Evolutionary conservation across 1,140 invertebrate species (phyloP).

Genomic region (Anastatus disparis): DNA sequence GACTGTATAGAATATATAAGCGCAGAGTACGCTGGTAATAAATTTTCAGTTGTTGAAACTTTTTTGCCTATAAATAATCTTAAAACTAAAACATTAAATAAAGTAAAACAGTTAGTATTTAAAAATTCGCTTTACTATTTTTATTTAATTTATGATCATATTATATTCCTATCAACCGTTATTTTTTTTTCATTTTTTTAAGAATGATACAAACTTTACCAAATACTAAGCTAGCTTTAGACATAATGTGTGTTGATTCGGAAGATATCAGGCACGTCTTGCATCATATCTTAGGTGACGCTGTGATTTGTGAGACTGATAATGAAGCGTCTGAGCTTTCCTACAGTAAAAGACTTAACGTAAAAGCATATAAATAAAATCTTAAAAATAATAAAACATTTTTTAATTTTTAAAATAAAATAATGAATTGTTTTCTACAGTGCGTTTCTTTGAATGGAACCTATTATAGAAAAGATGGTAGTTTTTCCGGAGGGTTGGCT

Average conservation of each 20-base stretch:
- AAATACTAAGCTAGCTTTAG: conserved; percentile 92
- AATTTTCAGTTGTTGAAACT: conserved; percentile 73
- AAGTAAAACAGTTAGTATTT: conserved; percentile 34
- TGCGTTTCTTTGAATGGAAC: conserved; percentile 95
- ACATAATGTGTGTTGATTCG: conserved; percentile 92
- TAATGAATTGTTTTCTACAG: conserved; percentile 54
- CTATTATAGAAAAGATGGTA: conserved; percentile 95
- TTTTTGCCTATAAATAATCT: conserved; percentile 95
- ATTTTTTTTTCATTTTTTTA: conserved; percentile 46
- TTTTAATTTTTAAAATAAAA: background rate
- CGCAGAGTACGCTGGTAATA: conserved; percentile 88
- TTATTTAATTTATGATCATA: background rate
- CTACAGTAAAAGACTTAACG: conserved; percentile 77
- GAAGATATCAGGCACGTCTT: conserved; percentile 89
- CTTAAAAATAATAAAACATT: too few relatives aligned
- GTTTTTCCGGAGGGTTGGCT: conserved; percentile 93
- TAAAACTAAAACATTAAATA: conserved; percentile 85
- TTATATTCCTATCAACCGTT: conserved; percentile 23
- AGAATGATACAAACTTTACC: conserved; percentile 88
- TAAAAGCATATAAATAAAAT: conserved; percentile 53
- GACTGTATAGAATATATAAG: conserved; percentile 96
- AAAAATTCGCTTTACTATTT: conserved; percentile 23
- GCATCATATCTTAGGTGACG: conserved; percentile 94
- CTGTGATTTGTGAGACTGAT: conserved; percentile 93
- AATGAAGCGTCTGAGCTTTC: conserved; percentile 92